Base-by-base conservation (phyloP, 2,888 invertebrate genomes). In the Crematogaster levior region DNA sequence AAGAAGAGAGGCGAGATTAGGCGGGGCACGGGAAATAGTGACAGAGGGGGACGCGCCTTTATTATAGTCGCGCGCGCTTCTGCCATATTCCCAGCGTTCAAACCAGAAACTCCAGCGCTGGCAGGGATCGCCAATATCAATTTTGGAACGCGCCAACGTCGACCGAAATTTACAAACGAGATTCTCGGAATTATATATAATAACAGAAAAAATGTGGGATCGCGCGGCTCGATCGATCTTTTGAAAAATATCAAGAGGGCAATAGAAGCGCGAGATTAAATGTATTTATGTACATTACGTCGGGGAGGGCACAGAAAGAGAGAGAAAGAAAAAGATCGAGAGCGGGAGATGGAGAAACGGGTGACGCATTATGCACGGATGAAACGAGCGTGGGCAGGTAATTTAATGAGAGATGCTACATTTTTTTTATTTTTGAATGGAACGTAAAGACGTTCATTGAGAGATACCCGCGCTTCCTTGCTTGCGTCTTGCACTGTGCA, bases 41-140 rank as follows among this genome's bases (percentile, higher is more conserved):
- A 24, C 18, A 6, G 73, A 51, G 65, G 34, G 40, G 21, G 7
- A 46, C 15, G 77, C 85, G 87, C 87, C 88, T 89, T 90, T 90
- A 89, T 92, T 91, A 91, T 90, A 90, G 83, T 89, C 84, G 86
- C 85, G 86, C 86, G 82, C 77, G n/a, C n/a, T 79, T 56, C 73
- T 79, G 58, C 83, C 66, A 77, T 72, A 73, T 53, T 65, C 60
- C 74, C 81, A 74, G 63, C 79, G 73, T 70, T 85, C 85, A 81
- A 77, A 65, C 75, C 77, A 70, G 83, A 84, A 84, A 83, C 88
- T 81, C n/a, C 84, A 51, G 72, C 66, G 72, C 66, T 83, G 84
- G 74, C 77, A 81, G 84, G 86, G 83, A 85, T 84, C 85, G 86
- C 83, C 82, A 84, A 82, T 83, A 84, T 83, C 84, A 86, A 87